A percentile compares a stretch with the other conserved stretches of the same genome.
phyloP scores from a whole-genome alignment of 2,888 invertebrate species.

The Eristalis arbustorum region DNA sequence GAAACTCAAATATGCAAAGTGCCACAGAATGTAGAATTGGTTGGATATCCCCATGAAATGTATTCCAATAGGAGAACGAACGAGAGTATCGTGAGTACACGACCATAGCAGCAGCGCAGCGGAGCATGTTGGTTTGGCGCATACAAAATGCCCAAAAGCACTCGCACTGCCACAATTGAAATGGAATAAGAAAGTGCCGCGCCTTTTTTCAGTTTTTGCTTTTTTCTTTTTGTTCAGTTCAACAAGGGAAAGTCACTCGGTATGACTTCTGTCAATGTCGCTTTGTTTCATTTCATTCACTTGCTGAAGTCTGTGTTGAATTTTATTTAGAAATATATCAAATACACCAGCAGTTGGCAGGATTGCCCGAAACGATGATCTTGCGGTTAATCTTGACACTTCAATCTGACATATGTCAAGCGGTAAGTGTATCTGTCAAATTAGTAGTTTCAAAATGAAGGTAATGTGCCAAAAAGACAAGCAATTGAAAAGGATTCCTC shows the following conservation, averaged over 20 bases:
- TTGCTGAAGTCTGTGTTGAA: no score
- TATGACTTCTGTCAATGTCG: not conserved
- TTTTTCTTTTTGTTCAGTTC: not conserved
- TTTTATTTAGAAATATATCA: not conserved
- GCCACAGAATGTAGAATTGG: conserved; percentile 15
- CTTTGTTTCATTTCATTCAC: not conserved
- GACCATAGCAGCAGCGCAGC: not conserved
- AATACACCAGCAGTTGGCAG: not conserved
- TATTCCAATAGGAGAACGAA: conserved; percentile 3
- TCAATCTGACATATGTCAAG: not conserved
- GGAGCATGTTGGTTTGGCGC: conserved; percentile 7
- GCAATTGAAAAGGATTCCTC: not conserved
- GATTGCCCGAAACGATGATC: not conserved
- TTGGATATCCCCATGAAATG: conserved; percentile 18
- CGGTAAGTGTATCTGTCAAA: not conserved
- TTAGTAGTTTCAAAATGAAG: not conserved
- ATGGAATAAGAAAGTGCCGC: conserved; percentile 44
- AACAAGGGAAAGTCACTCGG: conserved; percentile 29
- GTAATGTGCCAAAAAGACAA: not conserved
- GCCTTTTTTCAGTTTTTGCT: conserved; percentile 2
- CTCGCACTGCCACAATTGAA: conserved; percentile 22
- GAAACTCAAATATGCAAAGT: conserved; percentile 31
- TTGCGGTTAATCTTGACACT: not conserved
- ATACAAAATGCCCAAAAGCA: conserved; percentile 23
- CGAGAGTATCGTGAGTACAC: conserved; percentile 1